phyloP scores from a whole-genome alignment of 2,797 vertebrate genomes.

The Parauchenoglanis punctatus region DNA sequence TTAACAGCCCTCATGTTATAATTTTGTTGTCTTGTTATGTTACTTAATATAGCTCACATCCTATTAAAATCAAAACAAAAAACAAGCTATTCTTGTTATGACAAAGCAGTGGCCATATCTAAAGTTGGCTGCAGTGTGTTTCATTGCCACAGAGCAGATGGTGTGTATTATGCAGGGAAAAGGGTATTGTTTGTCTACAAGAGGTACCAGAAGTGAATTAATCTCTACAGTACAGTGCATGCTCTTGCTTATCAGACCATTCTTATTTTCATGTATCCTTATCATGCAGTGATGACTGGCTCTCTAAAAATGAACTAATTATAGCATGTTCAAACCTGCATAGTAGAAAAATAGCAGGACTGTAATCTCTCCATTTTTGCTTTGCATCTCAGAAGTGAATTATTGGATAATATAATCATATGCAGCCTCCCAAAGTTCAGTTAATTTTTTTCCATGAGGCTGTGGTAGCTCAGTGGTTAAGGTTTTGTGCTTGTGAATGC shows the following conservation, averaged over 20 bases:
- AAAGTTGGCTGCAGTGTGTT: constrained; percentile 48
- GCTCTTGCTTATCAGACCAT: constrained; percentile 7
- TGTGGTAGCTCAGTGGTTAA: background rate
- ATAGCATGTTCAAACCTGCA: background rate
- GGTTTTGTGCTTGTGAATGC: background rate
- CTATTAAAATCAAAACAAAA: constrained; percentile 71
- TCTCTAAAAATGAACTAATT: background rate
- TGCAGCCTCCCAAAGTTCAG: background rate
- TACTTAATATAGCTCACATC: constrained; percentile 81
- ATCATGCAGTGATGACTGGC: background rate
- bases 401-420: background rate
- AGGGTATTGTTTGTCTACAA: constrained; percentile 74
- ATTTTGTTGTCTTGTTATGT: constrained; percentile 81
- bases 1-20: constrained; percentile 69
- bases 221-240: background rate
- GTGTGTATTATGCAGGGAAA: constrained; percentile 71
- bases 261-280: constrained; percentile 19
- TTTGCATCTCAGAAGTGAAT: background rate
- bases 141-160: constrained; percentile 71
- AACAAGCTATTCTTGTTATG: constrained; percentile 76
- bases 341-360: background rate
- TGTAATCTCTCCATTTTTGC: background rate
- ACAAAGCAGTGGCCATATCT: constrained; percentile 75
- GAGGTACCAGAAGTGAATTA: constrained; percentile 53
- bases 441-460: background rate